phyloP scores from a whole-genome alignment of 2,113 vertebrate genomes.

The Ranitomeya variabilis region DNA sequence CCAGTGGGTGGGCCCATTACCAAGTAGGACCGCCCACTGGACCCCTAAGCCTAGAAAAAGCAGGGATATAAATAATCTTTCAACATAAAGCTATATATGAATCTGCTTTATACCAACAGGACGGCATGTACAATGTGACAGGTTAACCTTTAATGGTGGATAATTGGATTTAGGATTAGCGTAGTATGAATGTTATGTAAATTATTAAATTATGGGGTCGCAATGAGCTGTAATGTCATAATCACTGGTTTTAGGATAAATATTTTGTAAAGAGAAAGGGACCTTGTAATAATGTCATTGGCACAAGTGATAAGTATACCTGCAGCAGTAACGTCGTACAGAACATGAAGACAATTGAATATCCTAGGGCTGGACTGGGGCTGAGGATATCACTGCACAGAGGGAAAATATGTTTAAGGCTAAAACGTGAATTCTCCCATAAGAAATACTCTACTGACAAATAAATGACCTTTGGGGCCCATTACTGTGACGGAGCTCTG shows the following conservation, averaged over 20 bases:
- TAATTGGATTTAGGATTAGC: background rate
- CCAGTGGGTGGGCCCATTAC: no score
- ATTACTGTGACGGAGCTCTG: background rate
- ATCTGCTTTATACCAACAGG: no score
- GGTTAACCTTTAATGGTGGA: background rate
- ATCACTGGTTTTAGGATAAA: background rate
- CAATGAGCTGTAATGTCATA: background rate
- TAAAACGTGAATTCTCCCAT: background rate
- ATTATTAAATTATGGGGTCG: slow-evolving; percentile 2
- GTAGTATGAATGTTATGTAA: background rate
- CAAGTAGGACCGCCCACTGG: no score
- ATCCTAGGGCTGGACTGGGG: background rate
- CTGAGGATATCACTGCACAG: background rate
- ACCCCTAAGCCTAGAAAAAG: no score
- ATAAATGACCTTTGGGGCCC: background rate
- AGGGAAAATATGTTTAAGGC: background rate
- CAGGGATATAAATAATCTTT: no score
- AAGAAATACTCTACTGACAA: background rate
- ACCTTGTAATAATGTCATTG: background rate
- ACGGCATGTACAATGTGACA: no score
- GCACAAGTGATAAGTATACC: background rate
- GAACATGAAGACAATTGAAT: background rate
- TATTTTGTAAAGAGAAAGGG: background rate
- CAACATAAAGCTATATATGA: no score
- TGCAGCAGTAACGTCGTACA: background rate